Conservation (phyloP, 2,888 invertebrate species). For the Drosophila pegasa region DNA sequence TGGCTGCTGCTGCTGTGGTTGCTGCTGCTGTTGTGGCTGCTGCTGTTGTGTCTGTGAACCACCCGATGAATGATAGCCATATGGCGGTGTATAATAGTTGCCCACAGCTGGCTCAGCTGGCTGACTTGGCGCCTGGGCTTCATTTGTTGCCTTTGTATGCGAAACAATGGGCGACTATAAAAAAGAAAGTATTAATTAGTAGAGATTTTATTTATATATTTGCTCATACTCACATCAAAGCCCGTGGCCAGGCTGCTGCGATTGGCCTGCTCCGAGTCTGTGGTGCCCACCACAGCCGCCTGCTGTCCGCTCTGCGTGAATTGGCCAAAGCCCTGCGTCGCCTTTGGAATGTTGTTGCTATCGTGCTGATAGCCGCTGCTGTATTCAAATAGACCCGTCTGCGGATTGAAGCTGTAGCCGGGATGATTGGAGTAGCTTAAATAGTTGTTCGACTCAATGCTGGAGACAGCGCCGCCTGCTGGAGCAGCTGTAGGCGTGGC, state of each 20-base stretch:
- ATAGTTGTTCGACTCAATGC: constrained; percentile 27
- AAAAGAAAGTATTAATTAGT: background rate
- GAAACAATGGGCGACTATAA: constrained; percentile 81
- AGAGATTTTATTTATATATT: background rate
- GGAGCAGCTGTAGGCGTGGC: constrained; percentile 1
- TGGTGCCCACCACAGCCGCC: constrained; percentile 73
- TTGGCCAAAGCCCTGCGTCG: constrained; percentile 74
- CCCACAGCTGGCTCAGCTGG: constrained; percentile 9
- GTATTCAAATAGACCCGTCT: constrained; percentile 87
- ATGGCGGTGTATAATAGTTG: constrained; percentile 82
- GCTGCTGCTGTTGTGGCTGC: constrained; percentile 21
- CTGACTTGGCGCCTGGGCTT: constrained; percentile 24
- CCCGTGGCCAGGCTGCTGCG: constrained; percentile 80
- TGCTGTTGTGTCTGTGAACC: constrained; percentile 17
- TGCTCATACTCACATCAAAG: constrained; percentile 75
- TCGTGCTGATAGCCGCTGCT: constrained; percentile 87
- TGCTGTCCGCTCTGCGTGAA: constrained; percentile 72
- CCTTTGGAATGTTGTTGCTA: constrained; percentile 39
- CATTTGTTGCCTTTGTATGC: constrained; percentile 71
- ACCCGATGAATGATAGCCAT: constrained; percentile 81
- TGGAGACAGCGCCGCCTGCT: background rate
- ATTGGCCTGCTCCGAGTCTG: constrained; percentile 79
- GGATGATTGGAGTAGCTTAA: constrained; percentile 85
- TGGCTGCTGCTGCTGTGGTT: background rate
- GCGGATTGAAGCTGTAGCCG: constrained; percentile 87